A percentile compares a stretch with the other conserved stretches of the same genome.
Conservation (phyloP, 1,140 invertebrate species). For the Samia ricini region DNA sequence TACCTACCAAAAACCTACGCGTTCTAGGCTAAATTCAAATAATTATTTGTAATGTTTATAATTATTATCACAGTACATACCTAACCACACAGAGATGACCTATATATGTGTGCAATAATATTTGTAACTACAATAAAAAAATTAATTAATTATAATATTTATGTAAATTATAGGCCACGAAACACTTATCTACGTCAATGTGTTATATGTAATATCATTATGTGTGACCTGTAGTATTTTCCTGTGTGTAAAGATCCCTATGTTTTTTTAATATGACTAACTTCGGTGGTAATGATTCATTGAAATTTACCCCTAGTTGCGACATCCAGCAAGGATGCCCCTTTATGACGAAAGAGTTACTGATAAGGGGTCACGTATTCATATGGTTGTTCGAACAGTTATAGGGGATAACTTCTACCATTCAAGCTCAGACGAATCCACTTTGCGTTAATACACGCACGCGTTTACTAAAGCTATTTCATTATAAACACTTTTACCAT, state of each 20-base stretch:
- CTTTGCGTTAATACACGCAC: conserved; percentile 47
- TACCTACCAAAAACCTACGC: no score
- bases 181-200: conserved; percentile 3
- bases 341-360: conserved; percentile 10
- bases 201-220: neutral
- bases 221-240: neutral
- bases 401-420: conserved; percentile 20
- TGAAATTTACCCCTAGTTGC: conserved; percentile 4
- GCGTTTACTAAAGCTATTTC: conserved; percentile 29
- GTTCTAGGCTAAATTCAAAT: no score
- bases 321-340: conserved; percentile 2
- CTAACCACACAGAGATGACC: no score
- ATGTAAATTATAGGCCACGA: neutral
- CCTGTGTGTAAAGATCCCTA: neutral
- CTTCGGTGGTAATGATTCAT: conserved; percentile 6
- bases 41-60: no score
- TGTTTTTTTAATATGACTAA: conserved; percentile 1
- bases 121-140: no score
- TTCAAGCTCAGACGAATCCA: conserved; percentile 43
- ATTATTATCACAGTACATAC: no score
- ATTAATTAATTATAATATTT: no score
- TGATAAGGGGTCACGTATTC: conserved; percentile 64
- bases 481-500: conserved; percentile 5
- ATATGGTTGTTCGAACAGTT: conserved; percentile 25
- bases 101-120: no score